These are phyloP conservation scores for Orthonevra nobilis DNA, from an alignment of 2,888 invertebrate species.

Conservation along the genomic window DNA sequence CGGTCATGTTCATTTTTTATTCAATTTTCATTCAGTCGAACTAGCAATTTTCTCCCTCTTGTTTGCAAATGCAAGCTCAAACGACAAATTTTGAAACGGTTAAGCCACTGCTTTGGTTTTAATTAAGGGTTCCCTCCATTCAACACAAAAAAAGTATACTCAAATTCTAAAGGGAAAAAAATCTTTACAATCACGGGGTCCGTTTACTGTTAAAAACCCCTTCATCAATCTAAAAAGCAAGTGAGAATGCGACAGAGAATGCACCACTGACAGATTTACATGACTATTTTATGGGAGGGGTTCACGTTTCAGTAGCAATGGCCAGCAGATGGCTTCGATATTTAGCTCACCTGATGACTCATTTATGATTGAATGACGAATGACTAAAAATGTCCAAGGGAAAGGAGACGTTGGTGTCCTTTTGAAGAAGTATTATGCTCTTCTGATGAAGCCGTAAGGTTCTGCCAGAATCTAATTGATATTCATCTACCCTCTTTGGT, in stretches of 20 bases:
- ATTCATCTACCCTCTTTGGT: background rate
- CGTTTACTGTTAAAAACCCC: no score
- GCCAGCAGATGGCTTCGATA: slow-evolving; percentile 57
- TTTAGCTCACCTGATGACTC: slow-evolving; percentile 51
- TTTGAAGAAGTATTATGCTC: no score
- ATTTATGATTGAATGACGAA: slow-evolving; percentile 29
- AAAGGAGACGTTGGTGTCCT: no score
- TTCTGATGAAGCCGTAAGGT: no score
- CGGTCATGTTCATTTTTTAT: no score
- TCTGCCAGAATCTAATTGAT: slow-evolving; percentile 4
- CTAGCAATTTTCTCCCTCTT: slow-evolving; percentile 35
- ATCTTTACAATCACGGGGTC: no score
- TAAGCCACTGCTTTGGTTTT: slow-evolving; percentile 31
- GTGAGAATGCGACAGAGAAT: slow-evolving; percentile 33
- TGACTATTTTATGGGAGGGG: slow-evolving; percentile 51
- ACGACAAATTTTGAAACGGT: slow-evolving; percentile 27
- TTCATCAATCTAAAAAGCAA: slow-evolving; percentile 11
- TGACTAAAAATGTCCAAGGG: no score
- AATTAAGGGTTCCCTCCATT: slow-evolving; percentile 44
- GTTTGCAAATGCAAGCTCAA: slow-evolving; percentile 13
- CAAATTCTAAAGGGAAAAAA: no score
- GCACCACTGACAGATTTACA: background rate
- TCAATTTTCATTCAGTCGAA: slow-evolving; percentile 38
- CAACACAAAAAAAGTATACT: background rate
- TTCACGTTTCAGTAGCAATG: slow-evolving; percentile 32